Conservation (phyloP, 1,140 invertebrate genomes). For the Maniola jurtina region DNA sequence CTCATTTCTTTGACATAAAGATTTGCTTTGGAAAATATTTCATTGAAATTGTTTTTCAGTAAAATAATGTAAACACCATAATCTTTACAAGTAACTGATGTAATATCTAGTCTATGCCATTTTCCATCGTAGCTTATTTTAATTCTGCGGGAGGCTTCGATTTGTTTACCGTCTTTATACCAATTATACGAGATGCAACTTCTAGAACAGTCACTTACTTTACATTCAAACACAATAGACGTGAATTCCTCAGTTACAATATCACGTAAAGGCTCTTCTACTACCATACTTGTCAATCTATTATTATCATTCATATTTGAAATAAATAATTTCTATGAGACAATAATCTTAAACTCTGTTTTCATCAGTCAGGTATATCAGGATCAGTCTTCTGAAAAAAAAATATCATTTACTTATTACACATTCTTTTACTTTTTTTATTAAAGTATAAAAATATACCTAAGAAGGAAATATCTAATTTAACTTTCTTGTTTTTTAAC, state of each 20-base stretch:
- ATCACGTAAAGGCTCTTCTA: constrained; percentile 36
- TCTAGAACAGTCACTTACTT: constrained; percentile 22
- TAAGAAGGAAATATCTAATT: no score
- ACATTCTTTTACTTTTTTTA: no score
- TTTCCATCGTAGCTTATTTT: constrained; percentile 26
- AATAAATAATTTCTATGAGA: constrained; percentile 4
- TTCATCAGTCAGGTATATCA: neutral
- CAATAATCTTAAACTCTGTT: neutral
- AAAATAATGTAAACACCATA: constrained; percentile 36
- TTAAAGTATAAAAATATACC: neutral
- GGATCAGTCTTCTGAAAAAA: constrained; percentile 14
- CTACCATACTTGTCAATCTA: constrained; percentile 21
- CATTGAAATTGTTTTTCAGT: constrained; percentile 18
- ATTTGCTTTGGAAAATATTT: constrained; percentile 33
- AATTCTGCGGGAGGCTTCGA: constrained; percentile 24
- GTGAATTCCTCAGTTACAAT: constrained; percentile 33
- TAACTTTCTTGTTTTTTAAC: neutral
- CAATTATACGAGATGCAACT: constrained; percentile 27
- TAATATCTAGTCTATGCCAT: constrained; percentile 35
- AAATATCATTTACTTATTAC: neutral
- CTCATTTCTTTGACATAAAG: constrained; percentile 29
- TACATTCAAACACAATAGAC: constrained; percentile 37
- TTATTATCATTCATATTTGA: constrained; percentile 24
- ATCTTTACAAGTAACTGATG: constrained; percentile 21
- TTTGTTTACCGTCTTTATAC: constrained; percentile 38